Conservation (phyloP, 2,888 invertebrate species). For the Coenonympha glycerion region DNA sequence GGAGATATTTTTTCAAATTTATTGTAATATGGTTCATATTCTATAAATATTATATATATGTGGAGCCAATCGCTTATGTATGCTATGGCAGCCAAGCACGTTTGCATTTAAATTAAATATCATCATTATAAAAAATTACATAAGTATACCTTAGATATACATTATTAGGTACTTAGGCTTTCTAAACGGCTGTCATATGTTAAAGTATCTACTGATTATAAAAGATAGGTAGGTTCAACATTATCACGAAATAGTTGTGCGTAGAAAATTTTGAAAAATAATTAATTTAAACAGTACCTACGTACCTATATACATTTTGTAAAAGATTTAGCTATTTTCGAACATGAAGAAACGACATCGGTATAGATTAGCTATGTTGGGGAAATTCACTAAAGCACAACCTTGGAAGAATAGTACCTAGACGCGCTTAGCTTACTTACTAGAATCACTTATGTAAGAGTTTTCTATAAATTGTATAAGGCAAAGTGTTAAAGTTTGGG, state of each 20-base stretch:
- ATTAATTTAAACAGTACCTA: slow-evolving; percentile 41
- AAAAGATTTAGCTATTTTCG: slow-evolving; percentile 37
- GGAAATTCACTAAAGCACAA: slow-evolving; percentile 75
- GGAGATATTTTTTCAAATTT: too few species aligned
- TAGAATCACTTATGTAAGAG: slow-evolving; percentile 67
- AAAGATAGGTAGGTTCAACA: slow-evolving; percentile 40
- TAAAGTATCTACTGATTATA: slow-evolving; percentile 38
- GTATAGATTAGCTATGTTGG: slow-evolving; percentile 35
- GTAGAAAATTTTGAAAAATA: slow-evolving; percentile 60
- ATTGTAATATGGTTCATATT: too few species aligned
- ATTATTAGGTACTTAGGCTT: not conserved
- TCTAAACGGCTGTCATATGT: slow-evolving; percentile 25
- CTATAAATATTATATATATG: too few species aligned
- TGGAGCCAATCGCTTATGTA: too few species aligned
- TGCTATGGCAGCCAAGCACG: too few species aligned
- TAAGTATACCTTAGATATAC: too few species aligned
- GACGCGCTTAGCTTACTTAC: slow-evolving; percentile 69
- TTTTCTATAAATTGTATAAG: slow-evolving; percentile 64
- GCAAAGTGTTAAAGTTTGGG: slow-evolving; percentile 72
- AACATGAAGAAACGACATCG: slow-evolving; percentile 37
- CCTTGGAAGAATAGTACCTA: slow-evolving; percentile 76
- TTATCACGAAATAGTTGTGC: slow-evolving; percentile 70
- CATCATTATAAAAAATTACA: too few species aligned
- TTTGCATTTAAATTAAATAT: too few species aligned
- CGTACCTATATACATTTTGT: slow-evolving; percentile 51